Base-by-base conservation (phyloP, 2,888 invertebrate genomes). In the Labia minor region DNA sequence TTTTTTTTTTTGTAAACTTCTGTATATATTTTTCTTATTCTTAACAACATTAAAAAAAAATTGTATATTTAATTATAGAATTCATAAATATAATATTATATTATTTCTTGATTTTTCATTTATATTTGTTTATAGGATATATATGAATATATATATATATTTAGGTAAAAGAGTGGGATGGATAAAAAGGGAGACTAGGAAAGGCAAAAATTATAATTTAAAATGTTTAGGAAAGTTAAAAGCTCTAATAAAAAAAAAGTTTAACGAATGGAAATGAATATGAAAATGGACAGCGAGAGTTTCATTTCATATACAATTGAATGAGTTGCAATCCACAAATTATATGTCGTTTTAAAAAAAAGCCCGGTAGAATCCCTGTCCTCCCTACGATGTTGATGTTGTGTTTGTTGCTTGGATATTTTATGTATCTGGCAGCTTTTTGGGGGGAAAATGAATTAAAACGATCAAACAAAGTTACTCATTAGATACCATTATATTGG, bases 271-370 rank as follows among this genome's bases (percentile, higher is more conserved):
- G 49, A 49, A 49, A 49, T 49, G 49, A 49, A 49, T 49, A 49
- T 49, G 49, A 49, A 49, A 49, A 49, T 49, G 49, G 4, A 49
- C 14, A 49, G 49, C 49, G 49, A n/a, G 14, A 11, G 49, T 49
- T 49, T 14, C 6, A 8, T 33, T 11, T 8, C 16, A 14, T 49
- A 49, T 14, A 49, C 49, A 49, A 49, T 4, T 49, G n/a, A 49
- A 49, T 49, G 49, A 49, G n/a, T 49, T 49, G 49, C 49, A 49
- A 49, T 49, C 49, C 49, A 49, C 49, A 49, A 49, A 49, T 49
- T 49, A 14, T 49, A 49, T 49, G n/a, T 49, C 33, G 33, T 33
- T 33, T 6, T 11, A 11, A 33, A 33, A 33, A 33, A 33, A 11
- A 33, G 33, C 6, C n/a, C n/a, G n/a, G n/a, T n/a, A n/a, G n/a